phyloP scores from a whole-genome alignment of 2,113 vertebrate species.

The Sebastes schlegelii region DNA sequence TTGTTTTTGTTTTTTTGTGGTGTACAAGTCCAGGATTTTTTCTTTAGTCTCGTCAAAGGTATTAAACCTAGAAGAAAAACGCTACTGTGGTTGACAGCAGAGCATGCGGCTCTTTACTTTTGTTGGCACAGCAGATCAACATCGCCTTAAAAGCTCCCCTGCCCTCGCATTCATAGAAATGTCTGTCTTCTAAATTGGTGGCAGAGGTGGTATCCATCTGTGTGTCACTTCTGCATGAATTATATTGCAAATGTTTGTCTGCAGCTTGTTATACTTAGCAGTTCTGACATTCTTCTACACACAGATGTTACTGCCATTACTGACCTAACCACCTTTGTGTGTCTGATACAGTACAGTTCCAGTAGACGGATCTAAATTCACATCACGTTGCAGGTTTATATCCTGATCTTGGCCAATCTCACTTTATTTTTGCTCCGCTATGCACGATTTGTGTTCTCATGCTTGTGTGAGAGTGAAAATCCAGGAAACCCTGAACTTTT shows the following conservation, averaged over 20 bases:
- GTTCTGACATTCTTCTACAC: conserved; percentile 15
- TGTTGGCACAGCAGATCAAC: conserved; percentile 41
- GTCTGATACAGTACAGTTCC: background rate
- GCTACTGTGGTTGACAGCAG: conserved; percentile 40
- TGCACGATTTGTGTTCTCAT: conserved; percentile 3
- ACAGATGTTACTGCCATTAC: conserved; percentile 11
- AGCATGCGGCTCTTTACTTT: conserved; percentile 22
- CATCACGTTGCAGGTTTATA: conserved; percentile 3
- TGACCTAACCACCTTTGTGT: conserved; percentile 14
- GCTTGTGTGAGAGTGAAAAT: background rate
- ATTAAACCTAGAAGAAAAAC: conserved; percentile 46
- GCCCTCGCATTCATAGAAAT: conserved; percentile 45
- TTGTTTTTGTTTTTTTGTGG: conserved; percentile 18
- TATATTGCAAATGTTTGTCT: conserved; percentile 35
- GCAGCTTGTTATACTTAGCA: conserved; percentile 22
- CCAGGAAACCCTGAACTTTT: conserved; percentile 10
- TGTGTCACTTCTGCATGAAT: conserved; percentile 52
- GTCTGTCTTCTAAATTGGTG: conserved; percentile 49
- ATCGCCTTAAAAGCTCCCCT: conserved; percentile 43
- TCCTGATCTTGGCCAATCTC: conserved; percentile 1
- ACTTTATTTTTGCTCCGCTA: background rate
- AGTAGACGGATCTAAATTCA: background rate
- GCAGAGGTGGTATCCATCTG: conserved; percentile 48
- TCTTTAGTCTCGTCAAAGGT: conserved; percentile 31
- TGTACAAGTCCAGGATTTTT: conserved; percentile 24